A percentile compares a stretch with the other conserved stretches of the same genome.
Conservation (phyloP, 2,888 invertebrate species). For the Anagyrus pseudococci region DNA sequence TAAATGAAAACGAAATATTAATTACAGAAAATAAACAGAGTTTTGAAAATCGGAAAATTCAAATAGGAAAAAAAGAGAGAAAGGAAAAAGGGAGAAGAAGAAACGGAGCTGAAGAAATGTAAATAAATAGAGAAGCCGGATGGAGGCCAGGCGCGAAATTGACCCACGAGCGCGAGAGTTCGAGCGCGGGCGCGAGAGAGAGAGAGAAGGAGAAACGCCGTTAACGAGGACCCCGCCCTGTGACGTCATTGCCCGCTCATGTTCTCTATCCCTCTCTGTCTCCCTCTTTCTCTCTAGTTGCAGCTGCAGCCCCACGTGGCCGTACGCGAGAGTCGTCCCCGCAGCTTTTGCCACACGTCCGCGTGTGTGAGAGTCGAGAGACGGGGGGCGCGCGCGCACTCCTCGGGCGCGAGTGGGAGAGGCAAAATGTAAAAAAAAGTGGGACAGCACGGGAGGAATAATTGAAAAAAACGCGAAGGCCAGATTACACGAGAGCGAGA, state of each 20-base stretch:
- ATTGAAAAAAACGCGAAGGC: too few relatives aligned
- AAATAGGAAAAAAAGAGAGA: not conserved
- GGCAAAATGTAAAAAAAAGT: too few relatives aligned
- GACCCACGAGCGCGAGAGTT: conserved; percentile 3
- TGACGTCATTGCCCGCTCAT: conserved; percentile 17
- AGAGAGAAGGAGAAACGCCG: conserved; percentile 1
- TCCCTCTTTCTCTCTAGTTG: too few relatives aligned
- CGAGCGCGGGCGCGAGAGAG: too few relatives aligned
- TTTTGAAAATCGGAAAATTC: not conserved
- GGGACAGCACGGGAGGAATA: too few relatives aligned
- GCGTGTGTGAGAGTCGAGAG: too few relatives aligned
- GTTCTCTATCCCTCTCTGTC: not conserved
- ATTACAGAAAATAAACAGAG: not conserved
- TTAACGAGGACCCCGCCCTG: conserved; percentile 27
- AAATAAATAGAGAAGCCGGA: not conserved
- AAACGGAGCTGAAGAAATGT: not conserved
- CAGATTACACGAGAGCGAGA: too few relatives aligned
- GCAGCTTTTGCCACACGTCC: too few relatives aligned
- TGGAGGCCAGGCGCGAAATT: conserved; percentile 2
- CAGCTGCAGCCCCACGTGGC: not conserved
- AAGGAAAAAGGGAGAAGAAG: not conserved
- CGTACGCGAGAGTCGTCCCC: too few relatives aligned
- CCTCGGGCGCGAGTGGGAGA: too few relatives aligned
- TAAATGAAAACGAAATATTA: not conserved
- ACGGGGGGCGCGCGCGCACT: too few relatives aligned